phyloP scores from a whole-genome alignment of 2,113 vertebrate genomes.

The Ameiurus melas region DNA sequence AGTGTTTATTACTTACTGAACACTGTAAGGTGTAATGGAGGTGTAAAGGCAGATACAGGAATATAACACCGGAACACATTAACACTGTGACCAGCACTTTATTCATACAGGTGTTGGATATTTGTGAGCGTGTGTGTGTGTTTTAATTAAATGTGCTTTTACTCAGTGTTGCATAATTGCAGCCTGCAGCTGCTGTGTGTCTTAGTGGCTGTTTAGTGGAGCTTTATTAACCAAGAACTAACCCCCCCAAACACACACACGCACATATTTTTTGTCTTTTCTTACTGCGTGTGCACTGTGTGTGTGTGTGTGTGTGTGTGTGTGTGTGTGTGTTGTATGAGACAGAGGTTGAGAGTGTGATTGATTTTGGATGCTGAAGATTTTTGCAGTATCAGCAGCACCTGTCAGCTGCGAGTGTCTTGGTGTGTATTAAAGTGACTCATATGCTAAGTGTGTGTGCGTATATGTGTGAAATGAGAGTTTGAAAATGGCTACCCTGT shows the following conservation, averaged over 20 bases:
- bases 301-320: not conserved
- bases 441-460: not conserved
- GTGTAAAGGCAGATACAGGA: not conserved
- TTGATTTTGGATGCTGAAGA: slow-evolving; percentile 13
- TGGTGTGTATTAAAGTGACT: not conserved
- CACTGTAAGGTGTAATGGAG: not conserved
- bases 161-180: slow-evolving; percentile 44
- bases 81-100: not conserved
- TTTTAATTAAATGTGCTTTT: slow-evolving; percentile 37
- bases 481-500: not conserved
- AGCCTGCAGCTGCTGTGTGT: slow-evolving; percentile 27
- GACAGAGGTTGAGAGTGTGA: slow-evolving; percentile 1
- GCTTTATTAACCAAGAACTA: slow-evolving; percentile 31
- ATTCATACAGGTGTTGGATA: not conserved
- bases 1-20: not conserved
- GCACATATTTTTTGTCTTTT: not conserved
- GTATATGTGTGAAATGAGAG: not conserved
- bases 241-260: not conserved
- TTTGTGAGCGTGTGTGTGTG: not conserved
- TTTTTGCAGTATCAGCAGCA: slow-evolving; percentile 31
- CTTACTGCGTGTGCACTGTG: not conserved
- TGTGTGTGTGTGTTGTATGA: not conserved
- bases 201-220: not conserved
- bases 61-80: not conserved
- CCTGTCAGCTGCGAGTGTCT: slow-evolving; percentile 2